Percentiles rank a stretch among this genome's conserved stretches.
Conservation (phyloP, 2,113 vertebrate genomes). For the Halichoerus grypus region DNA sequence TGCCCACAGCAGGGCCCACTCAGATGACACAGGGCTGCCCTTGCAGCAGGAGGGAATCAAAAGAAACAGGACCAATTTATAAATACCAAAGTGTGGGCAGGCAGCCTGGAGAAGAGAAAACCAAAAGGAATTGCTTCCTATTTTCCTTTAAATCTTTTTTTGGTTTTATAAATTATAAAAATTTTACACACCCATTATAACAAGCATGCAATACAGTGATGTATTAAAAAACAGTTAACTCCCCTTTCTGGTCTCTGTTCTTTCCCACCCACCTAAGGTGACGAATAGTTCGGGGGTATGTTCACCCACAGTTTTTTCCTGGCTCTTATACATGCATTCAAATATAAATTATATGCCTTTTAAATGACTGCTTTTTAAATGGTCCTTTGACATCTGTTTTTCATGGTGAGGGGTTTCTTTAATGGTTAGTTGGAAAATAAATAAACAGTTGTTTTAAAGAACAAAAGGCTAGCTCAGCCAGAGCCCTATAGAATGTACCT, state of each 20-base stretch:
- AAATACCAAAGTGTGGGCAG: neutral
- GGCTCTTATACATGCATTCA: neutral
- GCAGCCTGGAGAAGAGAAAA: neutral
- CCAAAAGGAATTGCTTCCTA: neutral
- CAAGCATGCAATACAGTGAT: too few species aligned
- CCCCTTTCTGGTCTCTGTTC: neutral
- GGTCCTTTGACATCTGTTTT: neutral
- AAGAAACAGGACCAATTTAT: neutral
- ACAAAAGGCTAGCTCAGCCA: neutral
- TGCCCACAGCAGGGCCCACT: accelerated
- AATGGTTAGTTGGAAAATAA: slow-evolving; percentile 34
- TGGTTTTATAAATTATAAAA: neutral
- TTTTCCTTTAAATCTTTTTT: neutral
- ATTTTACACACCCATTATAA: neutral
- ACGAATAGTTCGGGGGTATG: neutral
- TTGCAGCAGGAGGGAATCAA: neutral
- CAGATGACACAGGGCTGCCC: too few species aligned
- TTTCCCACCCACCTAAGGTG: neutral
- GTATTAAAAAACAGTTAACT: neutral
- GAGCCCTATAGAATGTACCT: neutral
- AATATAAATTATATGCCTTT: neutral
- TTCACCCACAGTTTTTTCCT: neutral
- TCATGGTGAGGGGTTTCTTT: neutral
- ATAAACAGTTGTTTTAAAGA: neutral
- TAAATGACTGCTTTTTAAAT: neutral